These are phyloP conservation scores for Netelia virgata DNA, from an alignment of 2,888 invertebrate genomes.

Conservation along the genomic window DNA sequence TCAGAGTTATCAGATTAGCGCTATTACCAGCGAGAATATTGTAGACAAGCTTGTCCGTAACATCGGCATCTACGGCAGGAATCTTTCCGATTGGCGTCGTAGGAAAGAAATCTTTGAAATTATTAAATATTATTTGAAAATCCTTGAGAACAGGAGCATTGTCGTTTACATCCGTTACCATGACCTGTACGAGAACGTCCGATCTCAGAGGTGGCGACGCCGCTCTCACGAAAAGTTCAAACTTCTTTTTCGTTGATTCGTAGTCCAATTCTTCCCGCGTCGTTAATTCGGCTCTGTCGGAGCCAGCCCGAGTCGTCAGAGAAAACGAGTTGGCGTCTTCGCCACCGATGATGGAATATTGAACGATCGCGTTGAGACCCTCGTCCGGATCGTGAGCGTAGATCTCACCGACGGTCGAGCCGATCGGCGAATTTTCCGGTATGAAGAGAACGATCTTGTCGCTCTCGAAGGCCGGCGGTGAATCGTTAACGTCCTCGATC, in stretches of 20 bases:
- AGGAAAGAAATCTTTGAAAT: slow-evolving; percentile 97
- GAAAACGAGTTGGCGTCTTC: slow-evolving; percentile 95
- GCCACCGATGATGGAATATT: slow-evolving; percentile 97
- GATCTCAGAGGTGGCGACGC: slow-evolving; percentile 95
- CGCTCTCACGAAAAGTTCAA: slow-evolving; percentile 95
- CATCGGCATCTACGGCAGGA: slow-evolving; percentile 98
- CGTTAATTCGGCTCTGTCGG: slow-evolving; percentile 94
- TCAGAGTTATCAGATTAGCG: slow-evolving; percentile 94
- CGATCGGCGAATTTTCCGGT: slow-evolving; percentile 98
- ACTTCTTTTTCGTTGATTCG: slow-evolving; percentile 96
- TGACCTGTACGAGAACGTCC: slow-evolving; percentile 94
- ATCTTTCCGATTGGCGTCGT: slow-evolving; percentile 96
- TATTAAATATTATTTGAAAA: slow-evolving; percentile 97
- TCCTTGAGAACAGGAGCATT: slow-evolving; percentile 96
- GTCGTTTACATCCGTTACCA: slow-evolving; percentile 97
- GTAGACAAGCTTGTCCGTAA: slow-evolving; percentile 94
- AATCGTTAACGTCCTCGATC: slow-evolving; percentile 95
- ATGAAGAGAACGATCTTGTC: slow-evolving; percentile 95
- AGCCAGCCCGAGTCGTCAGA: slow-evolving; percentile 92
- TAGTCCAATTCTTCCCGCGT: slow-evolving; percentile 97
- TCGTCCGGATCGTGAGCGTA: slow-evolving; percentile 97
- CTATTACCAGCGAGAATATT: slow-evolving; percentile 96
- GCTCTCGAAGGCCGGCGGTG: slow-evolving; percentile 95
- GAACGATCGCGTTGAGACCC: slow-evolving; percentile 95
- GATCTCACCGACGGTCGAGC: slow-evolving; percentile 96